Conservation (phyloP, 2,888 invertebrate species). For the Tineola bisselliella region DNA sequence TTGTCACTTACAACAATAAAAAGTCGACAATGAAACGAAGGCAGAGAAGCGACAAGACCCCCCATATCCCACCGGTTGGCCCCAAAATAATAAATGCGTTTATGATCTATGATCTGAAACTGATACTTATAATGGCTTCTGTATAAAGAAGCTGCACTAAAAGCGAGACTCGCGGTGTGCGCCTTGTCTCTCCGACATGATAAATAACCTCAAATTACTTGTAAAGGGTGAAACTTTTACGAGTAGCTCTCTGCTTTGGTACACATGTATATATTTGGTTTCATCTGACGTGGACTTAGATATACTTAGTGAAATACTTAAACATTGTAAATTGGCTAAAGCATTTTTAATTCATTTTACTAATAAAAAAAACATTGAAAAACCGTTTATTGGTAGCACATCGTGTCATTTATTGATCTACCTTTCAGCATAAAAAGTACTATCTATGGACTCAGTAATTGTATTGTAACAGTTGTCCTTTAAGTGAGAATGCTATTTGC, state of each 20-base stretch:
- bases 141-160: slow-evolving; percentile 60
- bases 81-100: slow-evolving; percentile 54
- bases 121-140: slow-evolving; percentile 68
- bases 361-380: background rate
- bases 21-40: slow-evolving; percentile 47
- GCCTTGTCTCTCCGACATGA: slow-evolving; percentile 37
- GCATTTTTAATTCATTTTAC: too few species aligned
- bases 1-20: slow-evolving; percentile 60
- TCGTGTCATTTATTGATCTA: slow-evolving; percentile 11
- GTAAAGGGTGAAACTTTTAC: slow-evolving; percentile 60
- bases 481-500: slow-evolving; percentile 33
- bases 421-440: background rate
- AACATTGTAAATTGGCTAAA: too few species aligned
- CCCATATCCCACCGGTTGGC: slow-evolving; percentile 44
- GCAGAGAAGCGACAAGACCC: slow-evolving; percentile 48
- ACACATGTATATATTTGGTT: slow-evolving; percentile 54
- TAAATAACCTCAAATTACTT: slow-evolving; percentile 64
- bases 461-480: slow-evolving; percentile 9
- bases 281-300: slow-evolving; percentile 46
- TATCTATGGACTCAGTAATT: background rate
- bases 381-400: background rate
- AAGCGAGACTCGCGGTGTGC: slow-evolving; percentile 33
- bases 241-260: slow-evolving; percentile 45
- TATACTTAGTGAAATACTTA: too few species aligned
- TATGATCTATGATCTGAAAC: slow-evolving; percentile 68